Percentiles rank a stretch among this genome's conserved stretches.
These are phyloP conservation scores for Drosophila paramelanica DNA, from an alignment of 2,888 invertebrate genomes.

Conservation along the genomic window DNA sequence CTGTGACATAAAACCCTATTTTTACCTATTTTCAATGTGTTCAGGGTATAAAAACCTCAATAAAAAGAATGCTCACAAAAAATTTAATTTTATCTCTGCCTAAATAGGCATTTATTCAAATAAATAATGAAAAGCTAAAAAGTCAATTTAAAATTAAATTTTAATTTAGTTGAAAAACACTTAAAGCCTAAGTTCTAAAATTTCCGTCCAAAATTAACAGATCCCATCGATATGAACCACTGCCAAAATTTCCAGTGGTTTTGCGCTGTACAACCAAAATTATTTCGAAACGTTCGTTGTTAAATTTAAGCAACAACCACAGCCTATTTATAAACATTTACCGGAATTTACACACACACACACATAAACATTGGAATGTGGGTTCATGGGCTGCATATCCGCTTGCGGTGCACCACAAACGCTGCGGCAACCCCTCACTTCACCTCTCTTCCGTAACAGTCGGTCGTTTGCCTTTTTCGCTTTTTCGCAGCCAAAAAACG, in stretches of 20 bases:
- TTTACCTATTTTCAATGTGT: too few species aligned
- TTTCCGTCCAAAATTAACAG: conserved; percentile 6
- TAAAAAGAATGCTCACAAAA: too few species aligned
- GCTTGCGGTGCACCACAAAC: conserved; percentile 69
- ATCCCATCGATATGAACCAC: conserved; percentile 33
- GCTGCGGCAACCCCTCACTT: conserved; percentile 51
- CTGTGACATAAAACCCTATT: too few species aligned
- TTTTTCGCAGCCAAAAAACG: conserved; percentile 19
- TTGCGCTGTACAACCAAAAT: conserved; percentile 33
- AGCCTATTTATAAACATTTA: conserved; percentile 75
- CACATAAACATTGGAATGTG: conserved; percentile 16
- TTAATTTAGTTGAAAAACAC: too few species aligned
- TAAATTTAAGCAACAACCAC: conserved; percentile 67
- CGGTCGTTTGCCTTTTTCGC: conserved; percentile 42
- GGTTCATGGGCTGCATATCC: conserved; percentile 51
- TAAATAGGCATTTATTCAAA: too few species aligned
- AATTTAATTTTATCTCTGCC: too few species aligned
- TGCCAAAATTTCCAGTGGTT: conserved; percentile 56
- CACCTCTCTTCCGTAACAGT: not conserved
- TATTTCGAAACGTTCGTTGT: conserved; percentile 36
- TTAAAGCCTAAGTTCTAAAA: not conserved
- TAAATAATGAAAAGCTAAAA: too few species aligned
- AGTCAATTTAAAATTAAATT: too few species aligned
- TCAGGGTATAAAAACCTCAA: too few species aligned
- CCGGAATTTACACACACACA: conserved; percentile 37